phyloP scores from a whole-genome alignment of 2,113 vertebrate genomes.

The Pagrus major region DNA sequence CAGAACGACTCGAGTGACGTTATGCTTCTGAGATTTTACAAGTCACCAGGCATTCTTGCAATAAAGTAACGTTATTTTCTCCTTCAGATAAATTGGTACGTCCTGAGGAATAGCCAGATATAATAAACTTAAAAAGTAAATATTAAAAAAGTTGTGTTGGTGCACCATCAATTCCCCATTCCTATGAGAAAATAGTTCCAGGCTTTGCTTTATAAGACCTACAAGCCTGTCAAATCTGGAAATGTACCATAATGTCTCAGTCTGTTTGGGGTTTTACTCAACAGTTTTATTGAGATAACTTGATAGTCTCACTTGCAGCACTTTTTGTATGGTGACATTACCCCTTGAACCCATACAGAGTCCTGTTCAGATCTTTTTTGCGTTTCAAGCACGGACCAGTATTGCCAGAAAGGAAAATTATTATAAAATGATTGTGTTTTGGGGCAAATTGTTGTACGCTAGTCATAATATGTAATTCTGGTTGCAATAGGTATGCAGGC shows the following conservation, averaged over 20 bases:
- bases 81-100: background rate
- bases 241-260: background rate
- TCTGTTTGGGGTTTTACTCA: background rate
- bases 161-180: background rate
- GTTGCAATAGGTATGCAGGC: no score
- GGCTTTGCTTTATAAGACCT: background rate
- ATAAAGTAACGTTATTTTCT: background rate
- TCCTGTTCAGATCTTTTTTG: no score
- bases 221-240: background rate
- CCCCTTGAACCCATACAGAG: no score
- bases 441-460: no score
- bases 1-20: background rate
- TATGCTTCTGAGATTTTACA: background rate
- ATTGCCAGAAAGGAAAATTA: no score
- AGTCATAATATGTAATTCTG: no score
- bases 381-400: no score
- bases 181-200: background rate
- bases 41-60: background rate
- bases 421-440: no score
- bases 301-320: no score
- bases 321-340: no score
- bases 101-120: background rate
- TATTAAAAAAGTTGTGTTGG: background rate
- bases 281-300: background rate
- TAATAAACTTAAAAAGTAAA: background rate